These are phyloP conservation scores for Tiaroga cobitis DNA, from an alignment of 2,797 vertebrate genomes.

Conservation along the genomic window DNA sequence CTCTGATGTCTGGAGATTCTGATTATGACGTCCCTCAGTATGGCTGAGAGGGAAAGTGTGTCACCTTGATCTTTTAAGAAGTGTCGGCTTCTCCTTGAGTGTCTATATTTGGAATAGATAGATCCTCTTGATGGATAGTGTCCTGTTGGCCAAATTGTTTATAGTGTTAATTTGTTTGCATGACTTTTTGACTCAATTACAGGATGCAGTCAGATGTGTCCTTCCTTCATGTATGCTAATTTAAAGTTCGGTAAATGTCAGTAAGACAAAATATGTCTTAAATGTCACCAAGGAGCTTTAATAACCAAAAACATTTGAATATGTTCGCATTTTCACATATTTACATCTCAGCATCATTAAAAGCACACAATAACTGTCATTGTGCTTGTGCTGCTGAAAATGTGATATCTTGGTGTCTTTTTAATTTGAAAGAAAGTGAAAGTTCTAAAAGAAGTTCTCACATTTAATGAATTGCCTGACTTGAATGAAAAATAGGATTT, in stretches of 20 bases:
- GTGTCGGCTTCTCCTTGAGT: constrained; percentile 36
- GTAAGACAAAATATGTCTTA: not conserved
- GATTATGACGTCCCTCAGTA: constrained; percentile 56
- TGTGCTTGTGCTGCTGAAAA: not conserved
- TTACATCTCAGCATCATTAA: not conserved
- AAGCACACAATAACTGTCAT: constrained; percentile 1
- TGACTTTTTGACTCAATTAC: constrained; percentile 28
- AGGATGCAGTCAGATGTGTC: not conserved
- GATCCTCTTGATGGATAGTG: constrained; percentile 16
- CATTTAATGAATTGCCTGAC: not conserved
- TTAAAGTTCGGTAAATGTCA: constrained; percentile 10
- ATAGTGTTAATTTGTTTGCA: constrained; percentile 23
- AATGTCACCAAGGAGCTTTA: constrained; percentile 9
- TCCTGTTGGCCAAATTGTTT: constrained; percentile 28
- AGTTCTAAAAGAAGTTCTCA: not conserved
- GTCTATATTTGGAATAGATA: constrained; percentile 61
- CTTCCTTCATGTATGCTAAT: constrained; percentile 1
- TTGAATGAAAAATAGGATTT: not conserved
- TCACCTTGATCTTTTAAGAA: constrained; percentile 75
- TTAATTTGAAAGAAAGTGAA: constrained; percentile 5
- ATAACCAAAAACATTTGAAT: not conserved
- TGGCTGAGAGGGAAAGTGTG: constrained; percentile 67
- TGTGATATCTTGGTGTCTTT: constrained; percentile 14
- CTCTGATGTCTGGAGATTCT: constrained; percentile 56
- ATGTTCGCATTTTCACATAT: not conserved